A percentile compares a stretch with the other conserved stretches of the same genome.
Conservation (phyloP, 2,113 vertebrate genomes). For the Hiodon tergisus region DNA sequence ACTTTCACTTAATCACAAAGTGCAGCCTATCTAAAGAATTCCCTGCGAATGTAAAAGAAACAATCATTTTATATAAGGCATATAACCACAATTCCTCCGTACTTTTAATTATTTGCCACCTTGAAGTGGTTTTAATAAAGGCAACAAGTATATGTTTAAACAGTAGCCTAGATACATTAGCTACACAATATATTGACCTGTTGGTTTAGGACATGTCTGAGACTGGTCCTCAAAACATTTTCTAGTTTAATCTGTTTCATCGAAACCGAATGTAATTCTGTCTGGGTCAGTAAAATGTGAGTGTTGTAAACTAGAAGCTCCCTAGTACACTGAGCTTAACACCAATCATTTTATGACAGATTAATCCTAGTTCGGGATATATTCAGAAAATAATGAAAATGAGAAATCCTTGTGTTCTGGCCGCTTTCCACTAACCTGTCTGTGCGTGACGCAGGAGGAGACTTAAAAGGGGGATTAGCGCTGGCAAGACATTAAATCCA, state of each 20-base stretch:
- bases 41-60: conserved; percentile 39
- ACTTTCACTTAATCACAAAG: conserved; percentile 39
- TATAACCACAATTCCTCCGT: conserved; percentile 21
- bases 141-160: conserved; percentile 10
- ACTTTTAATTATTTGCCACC: conserved; percentile 12
- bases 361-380: conserved; percentile 27
- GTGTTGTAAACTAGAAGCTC: conserved; percentile 26
- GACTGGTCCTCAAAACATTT: background rate
- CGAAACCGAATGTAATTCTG: conserved; percentile 14
- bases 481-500: conserved; percentile 84
- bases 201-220: conserved; percentile 21
- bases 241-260: conserved; percentile 17
- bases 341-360: conserved; percentile 34
- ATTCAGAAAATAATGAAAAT: conserved; percentile 50
- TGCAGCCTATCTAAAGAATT: conserved; percentile 48
- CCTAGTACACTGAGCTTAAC: conserved; percentile 12
- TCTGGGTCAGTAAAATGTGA: conserved; percentile 25
- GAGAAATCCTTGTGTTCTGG: conserved; percentile 59
- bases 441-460: conserved; percentile 82
- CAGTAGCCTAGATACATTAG: background rate
- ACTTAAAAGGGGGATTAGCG: conserved; percentile 93
- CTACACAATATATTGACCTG: conserved; percentile 26
- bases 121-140: background rate
- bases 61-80: conserved; percentile 38
- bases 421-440: conserved; percentile 76